Evolutionary conservation across 2,113 vertebrate species (phyloP), one percentile per base, ranked within the genome.

Genomic region (Campylomormyrus tamandua): DNA sequence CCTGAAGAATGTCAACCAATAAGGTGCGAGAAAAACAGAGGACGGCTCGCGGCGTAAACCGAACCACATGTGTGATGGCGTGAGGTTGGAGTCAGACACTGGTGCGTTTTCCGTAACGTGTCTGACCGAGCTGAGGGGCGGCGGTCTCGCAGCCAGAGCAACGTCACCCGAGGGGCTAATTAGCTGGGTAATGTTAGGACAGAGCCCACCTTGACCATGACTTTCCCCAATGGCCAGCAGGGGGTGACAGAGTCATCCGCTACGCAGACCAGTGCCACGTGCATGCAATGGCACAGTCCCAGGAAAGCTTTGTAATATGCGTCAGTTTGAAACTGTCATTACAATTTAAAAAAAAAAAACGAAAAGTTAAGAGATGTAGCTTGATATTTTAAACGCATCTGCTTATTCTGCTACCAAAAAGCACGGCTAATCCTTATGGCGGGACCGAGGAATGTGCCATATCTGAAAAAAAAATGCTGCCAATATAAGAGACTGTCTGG

Each of bases 381-480:
- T 53, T 35, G 24, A 87, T 87, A 53, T 87, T 87, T 87, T 56
- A 56, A 56, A 87, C 31, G 31, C 50, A 56, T 87, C 48, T n/a
- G 27, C n/a, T 87, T 31, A 49, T 46, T 52, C 84, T 52, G 46
- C n/a, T 31, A 53, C 27, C 15, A 31, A 56, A 42, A 17, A 87
- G 27, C 50, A 56, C 0, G 50, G 27, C 50, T 87, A 87, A 87
- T 24, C 49, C n/a, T 50, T 49, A 31, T 52, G 50, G 83, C 21
- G 45, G 48, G 83, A 42, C 8, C 13, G 17, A 11, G 48, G 45
- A 48, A 86, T 49, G 11, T 49, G 46, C n/a, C 11, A 45, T 85
- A n/a, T 85, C 35, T 84, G 83, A 24, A 46, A 24, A 15, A 46
- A 27, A 50, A 50, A 86, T n/a, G n/a, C 85, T 21, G n/a, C 45